A percentile compares a stretch with the other conserved stretches of the same genome.
These are phyloP conservation scores for Spodoptera frugiperda DNA, from an alignment of 1,140 invertebrate genomes.

Conservation along the genomic window DNA sequence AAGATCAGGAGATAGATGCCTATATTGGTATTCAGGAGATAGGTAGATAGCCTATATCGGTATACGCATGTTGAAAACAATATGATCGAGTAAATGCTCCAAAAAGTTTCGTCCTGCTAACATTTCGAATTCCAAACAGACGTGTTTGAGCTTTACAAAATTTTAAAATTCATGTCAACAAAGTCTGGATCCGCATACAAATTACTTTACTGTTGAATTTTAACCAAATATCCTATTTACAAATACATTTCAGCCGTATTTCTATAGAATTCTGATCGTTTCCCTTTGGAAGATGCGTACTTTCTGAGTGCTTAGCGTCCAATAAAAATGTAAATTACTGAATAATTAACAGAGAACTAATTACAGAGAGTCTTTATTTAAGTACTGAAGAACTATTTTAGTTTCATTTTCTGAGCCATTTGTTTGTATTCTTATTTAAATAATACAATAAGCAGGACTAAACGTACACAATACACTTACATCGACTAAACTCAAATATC, in stretches of 20 bases:
- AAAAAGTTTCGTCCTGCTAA: no score
- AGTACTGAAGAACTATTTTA: background rate
- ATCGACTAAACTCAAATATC: no score
- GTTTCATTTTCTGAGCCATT: background rate
- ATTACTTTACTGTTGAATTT: constrained; percentile 19
- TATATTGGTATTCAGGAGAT: no score
- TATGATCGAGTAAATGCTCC: background rate
- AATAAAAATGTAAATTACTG: constrained; percentile 23
- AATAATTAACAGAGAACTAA: constrained; percentile 3
- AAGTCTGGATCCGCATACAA: constrained; percentile 23
- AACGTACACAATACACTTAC: no score
- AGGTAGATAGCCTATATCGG: background rate
- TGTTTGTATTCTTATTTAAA: constrained; percentile 1
- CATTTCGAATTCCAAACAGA: constrained; percentile 1
- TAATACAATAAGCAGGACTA: no score
- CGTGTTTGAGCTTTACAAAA: constrained; percentile 11
- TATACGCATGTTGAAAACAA: background rate
- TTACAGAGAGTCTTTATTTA: background rate
- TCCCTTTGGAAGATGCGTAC: background rate
- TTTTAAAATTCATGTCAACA: constrained; percentile 40
- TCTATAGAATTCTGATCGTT: constrained; percentile 21
- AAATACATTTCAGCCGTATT: constrained; percentile 34
- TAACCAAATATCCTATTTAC: constrained; percentile 19
- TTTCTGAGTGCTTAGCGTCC: background rate
- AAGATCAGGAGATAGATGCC: no score